Evolutionary conservation across 1,140 invertebrate species (phyloP).

Genomic region (Drosophila navojoa): DNA sequence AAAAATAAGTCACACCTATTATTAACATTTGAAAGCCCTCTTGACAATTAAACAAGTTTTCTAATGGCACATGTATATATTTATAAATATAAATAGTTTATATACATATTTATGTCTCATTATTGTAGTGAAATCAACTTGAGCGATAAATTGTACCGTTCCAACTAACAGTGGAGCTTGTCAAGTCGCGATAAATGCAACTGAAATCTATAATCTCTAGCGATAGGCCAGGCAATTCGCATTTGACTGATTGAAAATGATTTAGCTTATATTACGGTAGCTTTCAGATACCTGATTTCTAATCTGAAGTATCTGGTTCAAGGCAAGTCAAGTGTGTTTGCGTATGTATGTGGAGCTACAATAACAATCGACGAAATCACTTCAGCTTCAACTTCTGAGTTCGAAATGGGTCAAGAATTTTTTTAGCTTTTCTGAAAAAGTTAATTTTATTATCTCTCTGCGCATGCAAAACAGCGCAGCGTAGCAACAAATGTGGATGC

Average conservation of each 20-base stretch:
- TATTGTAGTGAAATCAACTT: constrained; percentile 1
- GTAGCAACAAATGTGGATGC: constrained; percentile 52
- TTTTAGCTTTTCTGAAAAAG: constrained; percentile 10
- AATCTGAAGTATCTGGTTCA: constrained; percentile 30
- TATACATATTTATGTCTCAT: too few relatives aligned
- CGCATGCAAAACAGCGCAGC: constrained; percentile 50
- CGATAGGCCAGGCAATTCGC: constrained; percentile 18
- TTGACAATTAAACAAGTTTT: not conserved
- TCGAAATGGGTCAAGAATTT: constrained; percentile 62
- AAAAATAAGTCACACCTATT: constrained; percentile 7
- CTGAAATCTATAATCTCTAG: not conserved
- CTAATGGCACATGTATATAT: not conserved
- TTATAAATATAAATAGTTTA: not conserved
- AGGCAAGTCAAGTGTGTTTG: constrained; percentile 30
- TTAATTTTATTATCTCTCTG: constrained; percentile 20
- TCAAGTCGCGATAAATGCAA: not conserved
- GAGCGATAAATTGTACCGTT: constrained; percentile 4
- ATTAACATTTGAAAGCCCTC: constrained; percentile 3
- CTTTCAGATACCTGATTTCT: constrained; percentile 3
- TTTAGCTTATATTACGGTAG: not conserved
- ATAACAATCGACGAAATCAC: constrained; percentile 30
- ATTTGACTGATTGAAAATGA: constrained; percentile 21
- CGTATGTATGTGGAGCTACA: not conserved
- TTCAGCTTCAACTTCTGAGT: constrained; percentile 3
- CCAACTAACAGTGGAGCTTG: not conserved